phyloP scores from a whole-genome alignment of 2,888 invertebrate genomes.

The Therioaphis trifolii region DNA sequence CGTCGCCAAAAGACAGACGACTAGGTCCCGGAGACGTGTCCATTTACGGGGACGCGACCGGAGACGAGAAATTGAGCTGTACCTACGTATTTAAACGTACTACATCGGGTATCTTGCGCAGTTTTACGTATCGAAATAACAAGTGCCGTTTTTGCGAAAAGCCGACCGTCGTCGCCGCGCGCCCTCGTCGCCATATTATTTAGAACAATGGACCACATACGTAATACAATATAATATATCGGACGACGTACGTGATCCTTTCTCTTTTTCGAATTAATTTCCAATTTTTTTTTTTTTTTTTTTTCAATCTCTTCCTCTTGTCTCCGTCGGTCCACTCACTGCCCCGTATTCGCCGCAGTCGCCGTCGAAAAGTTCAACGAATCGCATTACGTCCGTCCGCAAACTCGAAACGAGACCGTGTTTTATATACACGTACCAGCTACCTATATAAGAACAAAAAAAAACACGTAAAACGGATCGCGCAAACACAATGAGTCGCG shows the following conservation, averaged over 20 bases:
- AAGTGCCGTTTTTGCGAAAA: slow-evolving; percentile 45
- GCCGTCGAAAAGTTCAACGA: background rate
- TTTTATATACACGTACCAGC: too few species aligned
- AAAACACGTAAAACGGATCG: background rate
- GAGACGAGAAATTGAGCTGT: slow-evolving; percentile 51
- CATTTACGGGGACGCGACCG: slow-evolving; percentile 45
- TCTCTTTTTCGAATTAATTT: slow-evolving; percentile 55
- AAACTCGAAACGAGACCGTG: background rate
- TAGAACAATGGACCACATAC: slow-evolving; percentile 49
- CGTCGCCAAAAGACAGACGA: slow-evolving; percentile 11
- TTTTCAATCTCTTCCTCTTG: background rate
- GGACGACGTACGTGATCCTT: slow-evolving; percentile 8
- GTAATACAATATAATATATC: background rate
- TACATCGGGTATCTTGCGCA: background rate
- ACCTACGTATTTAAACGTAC: background rate
- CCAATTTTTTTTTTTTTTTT: background rate
- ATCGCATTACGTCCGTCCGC: background rate
- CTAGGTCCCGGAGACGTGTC: slow-evolving; percentile 27
- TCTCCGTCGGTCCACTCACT: background rate
- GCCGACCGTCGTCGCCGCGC: background rate
- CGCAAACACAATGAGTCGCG: background rate
- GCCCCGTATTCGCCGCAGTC: background rate
- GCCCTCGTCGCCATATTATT: slow-evolving; percentile 7
- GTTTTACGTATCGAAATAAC: slow-evolving; percentile 25
- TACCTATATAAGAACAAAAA: too few species aligned